Evolutionary conservation across 2,113 vertebrate species (phyloP), one percentile per base, ranked within the genome.

Genomic region (Leptobrachium leishanense): DNA sequence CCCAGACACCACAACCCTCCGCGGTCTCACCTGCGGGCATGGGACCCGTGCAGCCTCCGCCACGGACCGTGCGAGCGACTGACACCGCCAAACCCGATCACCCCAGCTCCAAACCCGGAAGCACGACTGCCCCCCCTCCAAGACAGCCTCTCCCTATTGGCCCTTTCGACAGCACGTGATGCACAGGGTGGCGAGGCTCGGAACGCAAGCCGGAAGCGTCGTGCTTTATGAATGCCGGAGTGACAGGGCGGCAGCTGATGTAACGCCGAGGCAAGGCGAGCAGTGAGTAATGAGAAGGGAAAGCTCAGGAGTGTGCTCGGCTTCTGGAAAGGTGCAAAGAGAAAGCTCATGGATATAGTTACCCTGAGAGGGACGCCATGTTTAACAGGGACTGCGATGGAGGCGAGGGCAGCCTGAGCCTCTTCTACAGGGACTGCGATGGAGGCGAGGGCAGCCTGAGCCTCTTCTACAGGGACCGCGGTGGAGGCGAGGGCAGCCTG

Each of bases 21-120:
- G 70, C 44, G 3, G 1, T 11, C 64, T 76, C 6, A 76, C 75
- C 75, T 69, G 75, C 65, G 0, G 75, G 75, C 75, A 69, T 68
- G 13, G 3, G 53, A 6, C 43, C 62, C 50, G 64, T 10, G 15
- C 15, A 41, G 41, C 8, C 68, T 15, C 44, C 68, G 43, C 68
- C n/a, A 41, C 39, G 11, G 73, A 75, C 57, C 43, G 59, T 12
- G 6, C 20, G 72, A n/a, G 12, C 55, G n/a, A 13, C 6, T 44
- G 43, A 43, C 12, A 15, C 72, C 41, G 1, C 15, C 41, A 2
- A 5, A 43, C 68, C 68, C 20, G 20, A 7, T 15, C 46, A 1
- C 10, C 69, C 5, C 53, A 6, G 2, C 12, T 50, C 46, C 46
- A 50, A 7, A 72, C 54, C 63, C 62, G 74, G 31, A 63, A 65